Conservation (phyloP, 2,113 vertebrate species). For the Pluvianellus socialis region DNA sequence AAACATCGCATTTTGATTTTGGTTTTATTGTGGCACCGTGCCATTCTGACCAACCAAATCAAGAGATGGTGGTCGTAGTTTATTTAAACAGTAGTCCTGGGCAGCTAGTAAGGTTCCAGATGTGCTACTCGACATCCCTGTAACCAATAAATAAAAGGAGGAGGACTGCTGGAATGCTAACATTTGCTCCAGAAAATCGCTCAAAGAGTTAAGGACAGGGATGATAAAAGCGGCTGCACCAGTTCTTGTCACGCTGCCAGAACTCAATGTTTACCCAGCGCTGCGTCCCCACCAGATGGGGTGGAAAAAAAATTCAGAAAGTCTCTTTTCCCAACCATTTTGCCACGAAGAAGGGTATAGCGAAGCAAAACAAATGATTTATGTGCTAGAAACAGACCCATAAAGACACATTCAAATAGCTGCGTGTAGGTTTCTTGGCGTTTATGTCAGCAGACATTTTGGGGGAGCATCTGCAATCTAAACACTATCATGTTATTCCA, state of each 20-base stretch:
- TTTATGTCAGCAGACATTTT: slow-evolving; percentile 9
- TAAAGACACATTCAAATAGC: slow-evolving; percentile 27
- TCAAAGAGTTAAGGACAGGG: slow-evolving; percentile 48
- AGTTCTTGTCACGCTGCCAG: slow-evolving; percentile 56
- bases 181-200: slow-evolving; percentile 64
- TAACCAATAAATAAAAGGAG: slow-evolving; percentile 69
- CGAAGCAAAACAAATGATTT: slow-evolving; percentile 31
- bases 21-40: not conserved
- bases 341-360: slow-evolving; percentile 3
- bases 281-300: slow-evolving; percentile 33
- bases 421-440: slow-evolving; percentile 6
- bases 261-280: slow-evolving; percentile 40
- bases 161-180: slow-evolving; percentile 58
- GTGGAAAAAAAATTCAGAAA: not conserved
- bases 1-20: slow-evolving; percentile 15
- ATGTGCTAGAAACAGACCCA: slow-evolving; percentile 5
- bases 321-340: slow-evolving; percentile 28
- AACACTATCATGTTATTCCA: slow-evolving; percentile 29
- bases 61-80: not conserved
- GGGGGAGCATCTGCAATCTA: slow-evolving; percentile 40
- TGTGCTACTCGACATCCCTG: slow-evolving; percentile 52
- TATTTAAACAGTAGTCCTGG: slow-evolving; percentile 60
- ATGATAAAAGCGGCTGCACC: slow-evolving; percentile 60
- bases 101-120: slow-evolving; percentile 61
- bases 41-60: not conserved